These are phyloP conservation scores for Pachyrhynchus sulphureomaculatus DNA, from an alignment of 1,140 invertebrate genomes.

Conservation along the genomic window DNA sequence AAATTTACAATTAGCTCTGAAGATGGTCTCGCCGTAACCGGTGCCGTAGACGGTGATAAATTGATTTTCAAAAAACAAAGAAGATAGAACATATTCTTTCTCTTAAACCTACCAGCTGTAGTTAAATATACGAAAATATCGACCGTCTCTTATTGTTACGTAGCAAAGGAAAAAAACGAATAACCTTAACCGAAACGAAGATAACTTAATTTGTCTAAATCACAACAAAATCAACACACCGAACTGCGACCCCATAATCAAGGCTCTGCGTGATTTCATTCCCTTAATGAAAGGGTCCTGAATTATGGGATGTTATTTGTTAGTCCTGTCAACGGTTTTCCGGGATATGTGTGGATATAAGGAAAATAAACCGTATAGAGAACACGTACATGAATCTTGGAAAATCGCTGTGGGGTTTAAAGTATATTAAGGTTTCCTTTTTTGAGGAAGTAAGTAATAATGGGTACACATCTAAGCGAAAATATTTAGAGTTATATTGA, in stretches of 20 bases:
- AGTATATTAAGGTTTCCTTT: neutral
- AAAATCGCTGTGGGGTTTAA: constrained; percentile 3
- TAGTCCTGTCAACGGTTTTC: constrained; percentile 15
- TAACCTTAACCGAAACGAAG: too few species aligned
- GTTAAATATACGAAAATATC: too few species aligned
- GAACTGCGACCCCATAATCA: constrained; percentile 22
- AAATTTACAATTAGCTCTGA: too few species aligned
- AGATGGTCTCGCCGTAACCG: too few species aligned
- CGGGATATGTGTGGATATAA: neutral
- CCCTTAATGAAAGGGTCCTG: constrained; percentile 15
- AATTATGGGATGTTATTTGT: constrained; percentile 25
- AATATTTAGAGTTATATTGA: too few species aligned
- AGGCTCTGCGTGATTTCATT: constrained; percentile 16
- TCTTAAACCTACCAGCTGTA: too few species aligned
- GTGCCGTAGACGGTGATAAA: too few species aligned
- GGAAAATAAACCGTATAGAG: constrained; percentile 16
- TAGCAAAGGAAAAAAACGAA: too few species aligned
- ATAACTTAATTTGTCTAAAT: constrained; percentile 15
- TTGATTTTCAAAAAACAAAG: too few species aligned
- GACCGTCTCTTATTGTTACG: too few species aligned
- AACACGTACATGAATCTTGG: constrained; percentile 16
- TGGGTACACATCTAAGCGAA: too few species aligned
- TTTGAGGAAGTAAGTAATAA: neutral
- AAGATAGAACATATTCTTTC: too few species aligned
- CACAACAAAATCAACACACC: constrained; percentile 12